phyloP scores from a whole-genome alignment of 2,113 vertebrate species.

The Spea multiplicata region DNA sequence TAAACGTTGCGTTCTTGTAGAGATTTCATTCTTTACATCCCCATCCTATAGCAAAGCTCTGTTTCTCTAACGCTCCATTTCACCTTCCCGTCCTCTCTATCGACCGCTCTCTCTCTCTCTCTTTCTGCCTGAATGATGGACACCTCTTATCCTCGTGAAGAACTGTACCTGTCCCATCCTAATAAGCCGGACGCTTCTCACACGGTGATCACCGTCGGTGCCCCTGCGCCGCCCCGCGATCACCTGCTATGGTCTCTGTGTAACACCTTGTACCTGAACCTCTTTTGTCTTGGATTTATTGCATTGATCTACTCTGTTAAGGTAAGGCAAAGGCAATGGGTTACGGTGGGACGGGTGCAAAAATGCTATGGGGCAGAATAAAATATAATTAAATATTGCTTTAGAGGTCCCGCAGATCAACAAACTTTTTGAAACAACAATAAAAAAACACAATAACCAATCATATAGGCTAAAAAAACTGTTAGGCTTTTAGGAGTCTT shows the following conservation, averaged over 20 bases:
- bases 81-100: neutral
- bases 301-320: slow-evolving; percentile 92
- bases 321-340: slow-evolving; percentile 64
- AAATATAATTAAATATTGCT: no score
- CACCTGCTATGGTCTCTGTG: slow-evolving; percentile 92
- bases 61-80: neutral
- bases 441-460: no score
- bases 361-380: no score
- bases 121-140: slow-evolving; percentile 59
- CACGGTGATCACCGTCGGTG: slow-evolving; percentile 63
- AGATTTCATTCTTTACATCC: neutral
- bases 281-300: slow-evolving; percentile 92
- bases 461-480: no score
- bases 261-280: slow-evolving; percentile 92
- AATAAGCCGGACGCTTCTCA: slow-evolving; percentile 66
- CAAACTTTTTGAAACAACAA: no score
- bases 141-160: slow-evolving; percentile 65
- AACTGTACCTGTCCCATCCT: slow-evolving; percentile 66
- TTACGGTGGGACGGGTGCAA: no score
- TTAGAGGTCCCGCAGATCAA: no score
- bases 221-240: slow-evolving; percentile 64
- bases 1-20: neutral
- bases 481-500: no score
- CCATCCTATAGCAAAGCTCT: neutral
- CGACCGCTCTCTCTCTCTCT: neutral